phyloP scores from a whole-genome alignment of 2,888 invertebrate genomes.

The Zootermopsis nevadensis region DNA sequence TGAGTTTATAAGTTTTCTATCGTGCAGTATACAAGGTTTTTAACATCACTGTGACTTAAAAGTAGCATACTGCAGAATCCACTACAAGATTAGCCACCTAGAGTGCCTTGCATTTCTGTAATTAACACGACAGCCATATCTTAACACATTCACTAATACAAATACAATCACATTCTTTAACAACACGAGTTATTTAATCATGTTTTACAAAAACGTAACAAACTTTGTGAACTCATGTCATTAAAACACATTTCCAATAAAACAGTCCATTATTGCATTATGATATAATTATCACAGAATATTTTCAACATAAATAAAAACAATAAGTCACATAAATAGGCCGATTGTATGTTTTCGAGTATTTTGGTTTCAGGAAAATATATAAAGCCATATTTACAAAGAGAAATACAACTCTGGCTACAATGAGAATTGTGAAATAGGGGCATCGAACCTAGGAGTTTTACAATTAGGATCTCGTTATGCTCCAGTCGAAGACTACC shows the following conservation, averaged over 20 bases:
- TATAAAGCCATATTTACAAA: neutral
- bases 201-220: constrained; percentile 39
- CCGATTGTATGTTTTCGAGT: constrained; percentile 44
- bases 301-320: constrained; percentile 47
- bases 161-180: neutral
- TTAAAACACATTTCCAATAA: constrained; percentile 40
- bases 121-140: neutral
- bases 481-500: no score
- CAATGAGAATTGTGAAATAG: neutral
- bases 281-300: constrained; percentile 52
- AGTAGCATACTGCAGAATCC: no score
- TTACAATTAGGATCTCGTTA: no score
- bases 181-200: neutral
- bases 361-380: neutral
- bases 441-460: neutral
- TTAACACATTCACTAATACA: neutral
- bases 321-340: constrained; percentile 50
- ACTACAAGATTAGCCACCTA: no score
- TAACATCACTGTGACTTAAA: no score
- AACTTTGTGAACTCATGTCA: constrained; percentile 39
- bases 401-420: neutral
- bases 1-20: no score
- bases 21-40: no score
- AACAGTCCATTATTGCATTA: constrained; percentile 52
- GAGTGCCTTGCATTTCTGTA: no score